Percentiles rank a stretch among this genome's conserved stretches.
These are phyloP conservation scores for Pedetes capensis DNA, from an alignment of 2,113 vertebrate species.

Conservation along the genomic window DNA sequence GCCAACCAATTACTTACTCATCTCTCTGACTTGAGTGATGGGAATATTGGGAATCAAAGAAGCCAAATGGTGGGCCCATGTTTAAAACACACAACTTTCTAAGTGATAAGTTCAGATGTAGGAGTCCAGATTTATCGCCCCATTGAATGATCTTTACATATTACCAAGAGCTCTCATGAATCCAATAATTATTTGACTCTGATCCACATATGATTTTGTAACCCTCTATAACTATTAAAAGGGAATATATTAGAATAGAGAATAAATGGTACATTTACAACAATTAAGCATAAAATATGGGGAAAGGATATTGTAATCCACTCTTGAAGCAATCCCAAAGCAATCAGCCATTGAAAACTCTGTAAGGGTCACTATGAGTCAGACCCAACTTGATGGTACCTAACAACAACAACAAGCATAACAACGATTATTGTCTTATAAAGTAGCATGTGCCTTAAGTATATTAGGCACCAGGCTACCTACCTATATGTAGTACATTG, in stretches of 20 bases:
- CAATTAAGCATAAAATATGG: not conserved
- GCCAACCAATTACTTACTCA: not conserved
- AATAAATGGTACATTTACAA: not conserved
- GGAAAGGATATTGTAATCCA: too few relatives aligned
- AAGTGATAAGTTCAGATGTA: not conserved
- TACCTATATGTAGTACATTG: not conserved
- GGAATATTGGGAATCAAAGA: not conserved
- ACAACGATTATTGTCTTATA: not conserved
- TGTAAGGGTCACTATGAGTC: too few relatives aligned
- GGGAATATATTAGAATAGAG: too few relatives aligned
- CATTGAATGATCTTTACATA: not conserved
- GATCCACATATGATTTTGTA: too few relatives aligned
- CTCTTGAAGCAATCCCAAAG: too few relatives aligned
- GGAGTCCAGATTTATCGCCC: not conserved
- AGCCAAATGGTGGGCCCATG: not conserved
- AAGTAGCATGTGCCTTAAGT: not conserved
- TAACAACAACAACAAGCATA: too few relatives aligned
- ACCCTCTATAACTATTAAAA: too few relatives aligned
- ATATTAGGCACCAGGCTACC: not conserved
- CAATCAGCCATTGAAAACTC: too few relatives aligned
- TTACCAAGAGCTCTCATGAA: too few relatives aligned
- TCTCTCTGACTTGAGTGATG: not conserved
- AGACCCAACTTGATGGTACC: too few relatives aligned
- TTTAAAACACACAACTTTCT: not conserved
- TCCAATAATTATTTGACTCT: too few relatives aligned